Base-by-base conservation (phyloP, 2,888 invertebrate genomes). In the Drosophila pseudotakahashii region DNA sequence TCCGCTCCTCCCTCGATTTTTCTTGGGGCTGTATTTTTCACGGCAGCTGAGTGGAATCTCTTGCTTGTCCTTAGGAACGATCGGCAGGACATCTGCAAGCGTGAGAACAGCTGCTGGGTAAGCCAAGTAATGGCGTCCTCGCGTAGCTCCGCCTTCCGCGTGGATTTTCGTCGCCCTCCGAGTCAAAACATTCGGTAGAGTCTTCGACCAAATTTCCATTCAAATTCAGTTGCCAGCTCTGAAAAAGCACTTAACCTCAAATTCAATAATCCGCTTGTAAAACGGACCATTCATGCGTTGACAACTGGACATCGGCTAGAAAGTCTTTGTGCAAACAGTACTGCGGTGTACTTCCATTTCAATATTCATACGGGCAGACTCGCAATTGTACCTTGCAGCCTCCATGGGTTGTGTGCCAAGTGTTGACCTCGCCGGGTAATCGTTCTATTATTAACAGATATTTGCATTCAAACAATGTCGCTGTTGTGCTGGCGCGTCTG, bases 191-290 rank as follows among this genome's bases (percentile, higher is more conserved):
- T 67, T 81, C 83, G 74, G 71, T 75, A 73, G 78, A 77, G 74
- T 80, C 70, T 53, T 66, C 53, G 55, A 57, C 30, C 64, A 59
- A 63, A 57, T 77, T 76, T 61, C 55, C 74, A 72, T 87, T 79
- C 60, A n/a, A 54, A 72, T 73, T 59, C 74, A 73, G 71, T 73
- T 78, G 63, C 60, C 70, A 70, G 73, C 69, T 54, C 41, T 70
- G 73, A 55, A 73, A 82, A 79, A 77, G 75, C 88, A 84, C 84
- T 84, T 84, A 84, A 88, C 84, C 88, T 82, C 71, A 81, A 89
- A 89, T 86, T 88, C 77, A 78, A 77, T 89, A 88, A 88, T 89
- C 89, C 88, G 78, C 80, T 87, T 89, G 87, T 88, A 88, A 81
- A 77, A 73, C 79, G 73, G 71, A 71, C 73, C 81, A 81, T 85